These are phyloP conservation scores for Onychomys torridus DNA, from an alignment of 2,797 vertebrate species.

Conservation along the genomic window DNA sequence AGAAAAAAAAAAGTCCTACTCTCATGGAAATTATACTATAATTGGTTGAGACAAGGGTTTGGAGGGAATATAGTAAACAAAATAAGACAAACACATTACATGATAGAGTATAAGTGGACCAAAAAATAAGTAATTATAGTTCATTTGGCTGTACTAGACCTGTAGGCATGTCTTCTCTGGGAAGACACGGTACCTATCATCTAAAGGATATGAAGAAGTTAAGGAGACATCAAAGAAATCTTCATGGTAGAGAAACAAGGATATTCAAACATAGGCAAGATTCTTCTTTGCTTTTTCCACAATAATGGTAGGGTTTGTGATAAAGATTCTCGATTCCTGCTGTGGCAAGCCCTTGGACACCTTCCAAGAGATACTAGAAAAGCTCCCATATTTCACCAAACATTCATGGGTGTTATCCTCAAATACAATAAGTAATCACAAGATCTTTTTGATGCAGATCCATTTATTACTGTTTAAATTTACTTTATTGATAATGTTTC, in stretches of 20 bases:
- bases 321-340: background rate
- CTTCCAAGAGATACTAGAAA: background rate
- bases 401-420: background rate
- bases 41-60: background rate
- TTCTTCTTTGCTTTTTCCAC: background rate
- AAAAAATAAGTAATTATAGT: background rate
- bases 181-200: background rate
- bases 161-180: fast-evolving
- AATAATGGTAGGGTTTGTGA: background rate
- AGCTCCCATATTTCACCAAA: background rate
- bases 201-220: background rate
- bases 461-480: constrained; percentile 13
- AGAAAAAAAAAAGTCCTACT: background rate
- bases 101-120: background rate
- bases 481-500: background rate
- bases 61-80: background rate
- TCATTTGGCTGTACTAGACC: background rate
- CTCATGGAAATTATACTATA: background rate
- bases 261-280: background rate
- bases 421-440: background rate
- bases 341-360: background rate
- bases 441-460: background rate
- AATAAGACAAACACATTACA: background rate
- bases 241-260: background rate
- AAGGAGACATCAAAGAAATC: background rate